Evolutionary conservation across 2,113 vertebrate species (phyloP).

Genomic region (Phocoena phocoena): DNA sequence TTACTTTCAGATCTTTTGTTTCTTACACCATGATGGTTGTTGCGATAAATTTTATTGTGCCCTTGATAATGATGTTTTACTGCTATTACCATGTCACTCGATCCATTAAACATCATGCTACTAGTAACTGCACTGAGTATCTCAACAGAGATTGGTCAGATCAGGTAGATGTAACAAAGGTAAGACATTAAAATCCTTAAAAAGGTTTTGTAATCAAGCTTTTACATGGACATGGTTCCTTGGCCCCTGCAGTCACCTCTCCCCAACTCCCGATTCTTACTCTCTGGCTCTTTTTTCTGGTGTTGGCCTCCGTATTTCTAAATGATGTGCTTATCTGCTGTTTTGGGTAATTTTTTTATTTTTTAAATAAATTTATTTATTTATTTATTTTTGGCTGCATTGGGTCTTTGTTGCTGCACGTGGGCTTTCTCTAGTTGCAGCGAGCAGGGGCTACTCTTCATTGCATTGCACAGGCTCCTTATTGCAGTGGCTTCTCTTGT

Average conservation of each 20-base stretch:
- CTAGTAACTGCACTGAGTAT: slow-evolving; percentile 84
- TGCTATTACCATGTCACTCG: slow-evolving; percentile 95
- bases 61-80: slow-evolving; percentile 95
- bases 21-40: slow-evolving; percentile 98
- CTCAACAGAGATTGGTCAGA: slow-evolving; percentile 93
- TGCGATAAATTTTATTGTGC: slow-evolving; percentile 92
- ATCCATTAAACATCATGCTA: slow-evolving; percentile 86
- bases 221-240: background rate
- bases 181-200: slow-evolving; percentile 65
- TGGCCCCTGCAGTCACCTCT: background rate
- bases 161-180: slow-evolving; percentile 97
- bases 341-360: background rate
- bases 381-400: too few relatives aligned
- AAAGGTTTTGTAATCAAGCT: background rate
- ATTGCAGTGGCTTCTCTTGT: too few relatives aligned
- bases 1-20: slow-evolving; percentile 92
- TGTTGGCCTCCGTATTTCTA: background rate
- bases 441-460: too few relatives aligned
- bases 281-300: background rate
- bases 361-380: too few relatives aligned
- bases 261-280: accelerated
- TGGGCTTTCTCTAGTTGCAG: too few relatives aligned
- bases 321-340: background rate
- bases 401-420: too few relatives aligned
- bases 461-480: too few relatives aligned